phyloP scores from a whole-genome alignment of 1,140 invertebrate species.

The Ganaspis sp. region DNA sequence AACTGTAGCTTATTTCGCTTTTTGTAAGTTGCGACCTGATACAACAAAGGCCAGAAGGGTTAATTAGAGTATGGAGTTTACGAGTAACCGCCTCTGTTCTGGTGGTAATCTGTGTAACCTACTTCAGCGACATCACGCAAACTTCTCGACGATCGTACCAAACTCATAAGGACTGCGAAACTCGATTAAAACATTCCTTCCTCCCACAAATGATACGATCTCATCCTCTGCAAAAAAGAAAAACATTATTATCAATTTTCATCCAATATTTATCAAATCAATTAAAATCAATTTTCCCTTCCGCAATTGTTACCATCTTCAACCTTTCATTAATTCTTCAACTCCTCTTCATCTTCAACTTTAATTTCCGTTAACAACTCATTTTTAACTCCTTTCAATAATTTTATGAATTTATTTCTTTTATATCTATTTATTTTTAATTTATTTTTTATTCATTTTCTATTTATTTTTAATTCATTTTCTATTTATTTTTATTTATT shows the following conservation, averaged over 20 bases:
- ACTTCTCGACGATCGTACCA: conserved; percentile 14
- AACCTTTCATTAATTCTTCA: no score
- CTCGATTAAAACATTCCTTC: conserved; percentile 4
- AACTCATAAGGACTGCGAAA: conserved; percentile 11
- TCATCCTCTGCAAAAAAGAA: background rate
- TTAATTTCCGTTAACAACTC: no score
- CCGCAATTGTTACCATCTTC: no score
- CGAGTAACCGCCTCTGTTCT: conserved; percentile 8
- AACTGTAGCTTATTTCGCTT: background rate
- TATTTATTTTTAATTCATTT: no score
- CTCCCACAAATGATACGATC: background rate
- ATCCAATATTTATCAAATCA: no score
- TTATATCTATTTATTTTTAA: no score
- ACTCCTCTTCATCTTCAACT: no score
- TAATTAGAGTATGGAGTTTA: conserved; percentile 15
- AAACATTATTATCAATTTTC: background rate
- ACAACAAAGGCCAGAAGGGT: conserved; percentile 19
- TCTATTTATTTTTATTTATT: no score
- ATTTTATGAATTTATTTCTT: no score
- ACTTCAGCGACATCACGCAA: conserved; percentile 11
- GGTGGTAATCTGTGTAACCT: conserved; percentile 16
- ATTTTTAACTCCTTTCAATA: no score
- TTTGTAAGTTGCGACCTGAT: background rate
- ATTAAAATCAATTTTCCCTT: no score
- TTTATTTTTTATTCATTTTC: no score